Conservation (phyloP, 2,113 vertebrate genomes). For the Anarrhichthys ocellatus region DNA sequence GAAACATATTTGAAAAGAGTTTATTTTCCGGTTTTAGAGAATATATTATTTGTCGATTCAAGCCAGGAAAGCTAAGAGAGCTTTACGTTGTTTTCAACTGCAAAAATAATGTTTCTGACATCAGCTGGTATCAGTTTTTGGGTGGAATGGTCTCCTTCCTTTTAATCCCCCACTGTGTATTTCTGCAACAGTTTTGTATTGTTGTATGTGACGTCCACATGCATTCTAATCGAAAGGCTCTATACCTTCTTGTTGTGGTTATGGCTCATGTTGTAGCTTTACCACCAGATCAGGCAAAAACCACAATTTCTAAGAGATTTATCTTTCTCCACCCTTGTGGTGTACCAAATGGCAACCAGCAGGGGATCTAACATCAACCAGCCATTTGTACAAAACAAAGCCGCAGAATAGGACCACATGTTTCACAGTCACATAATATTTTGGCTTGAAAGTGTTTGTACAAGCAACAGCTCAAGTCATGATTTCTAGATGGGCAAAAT, state of each 20-base stretch:
- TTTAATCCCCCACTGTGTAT: not conserved
- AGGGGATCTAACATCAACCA: conserved; percentile 59
- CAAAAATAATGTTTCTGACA: conserved; percentile 7
- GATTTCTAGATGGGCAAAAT: conserved; percentile 42
- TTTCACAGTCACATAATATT: conserved; percentile 55
- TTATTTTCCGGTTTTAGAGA: not conserved
- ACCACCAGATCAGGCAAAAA: conserved; percentile 53
- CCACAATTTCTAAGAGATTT: conserved; percentile 61
- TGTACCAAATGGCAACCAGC: conserved; percentile 65
- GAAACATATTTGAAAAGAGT: not conserved
- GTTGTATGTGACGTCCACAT: conserved; percentile 27
- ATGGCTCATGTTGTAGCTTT: conserved; percentile 43
- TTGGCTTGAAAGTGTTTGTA: conserved; percentile 44
- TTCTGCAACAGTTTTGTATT: not conserved
- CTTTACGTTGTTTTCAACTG: not conserved
- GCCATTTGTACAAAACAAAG: conserved; percentile 57
- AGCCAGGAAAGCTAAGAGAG: not conserved
- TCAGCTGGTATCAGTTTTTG: conserved; percentile 35
- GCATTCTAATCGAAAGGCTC: conserved; percentile 36
- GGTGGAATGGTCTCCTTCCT: not conserved
- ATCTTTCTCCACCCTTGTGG: conserved; percentile 70
- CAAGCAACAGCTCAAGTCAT: conserved; percentile 38
- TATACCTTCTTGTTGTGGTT: conserved; percentile 59
- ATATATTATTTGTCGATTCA: not conserved
- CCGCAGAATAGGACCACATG: conserved; percentile 70